Percentiles rank a stretch among this genome's conserved stretches.
Evolutionary conservation across 2,113 vertebrate species (phyloP).

Genomic region (Salvelinus alpinus): DNA sequence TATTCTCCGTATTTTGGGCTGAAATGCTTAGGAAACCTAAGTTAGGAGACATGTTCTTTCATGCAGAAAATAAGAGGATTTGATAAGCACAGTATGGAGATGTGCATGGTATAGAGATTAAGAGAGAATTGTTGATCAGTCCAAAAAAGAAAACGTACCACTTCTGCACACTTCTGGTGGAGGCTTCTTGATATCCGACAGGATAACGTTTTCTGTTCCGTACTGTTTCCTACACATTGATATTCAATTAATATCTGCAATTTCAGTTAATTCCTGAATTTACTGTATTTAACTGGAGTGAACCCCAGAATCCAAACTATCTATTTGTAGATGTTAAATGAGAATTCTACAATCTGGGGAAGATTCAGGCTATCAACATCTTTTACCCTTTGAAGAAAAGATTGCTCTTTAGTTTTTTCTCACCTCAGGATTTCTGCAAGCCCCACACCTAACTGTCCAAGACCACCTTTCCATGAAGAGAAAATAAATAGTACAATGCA

Average conservation of each 20-base stretch:
- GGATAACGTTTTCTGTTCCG: constrained; percentile 74
- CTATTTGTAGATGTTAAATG: neutral
- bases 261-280: too few relatives aligned
- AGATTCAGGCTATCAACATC: too few relatives aligned
- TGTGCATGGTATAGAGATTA: neutral
- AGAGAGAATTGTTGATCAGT: neutral
- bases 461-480: constrained; percentile 65
- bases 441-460: constrained; percentile 76
- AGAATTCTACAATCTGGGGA: neutral
- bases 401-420: constrained; percentile 9
- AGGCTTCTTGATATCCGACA: constrained; percentile 79
- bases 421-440: constrained; percentile 75
- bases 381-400: neutral
- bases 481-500: neutral
- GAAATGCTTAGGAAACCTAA: too few relatives aligned
- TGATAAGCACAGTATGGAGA: neutral
- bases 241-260: neutral
- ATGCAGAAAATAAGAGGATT: neutral
- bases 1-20: too few relatives aligned
- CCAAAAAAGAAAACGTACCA: constrained; percentile 53
- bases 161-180: constrained; percentile 61
- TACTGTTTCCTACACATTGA: constrained; percentile 64
- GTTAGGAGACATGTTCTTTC: too few relatives aligned
- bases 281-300: neutral
- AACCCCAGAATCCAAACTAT: too few relatives aligned